Percentiles rank a stretch among this genome's conserved stretches.
Evolutionary conservation across 2,888 invertebrate species (phyloP).

Genomic region (Volucella inflata): DNA sequence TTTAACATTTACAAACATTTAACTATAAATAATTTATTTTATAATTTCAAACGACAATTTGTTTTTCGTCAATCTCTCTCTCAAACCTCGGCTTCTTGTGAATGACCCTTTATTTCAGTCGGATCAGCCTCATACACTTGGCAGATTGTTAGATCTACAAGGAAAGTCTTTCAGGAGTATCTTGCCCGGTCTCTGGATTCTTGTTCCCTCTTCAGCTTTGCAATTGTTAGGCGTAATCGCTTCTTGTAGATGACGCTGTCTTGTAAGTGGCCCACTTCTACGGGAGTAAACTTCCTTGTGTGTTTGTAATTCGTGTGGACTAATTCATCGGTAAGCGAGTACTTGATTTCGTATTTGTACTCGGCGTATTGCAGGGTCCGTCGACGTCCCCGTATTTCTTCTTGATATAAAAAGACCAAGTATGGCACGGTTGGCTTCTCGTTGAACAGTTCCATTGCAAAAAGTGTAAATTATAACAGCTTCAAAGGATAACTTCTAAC

Average conservation of each 20-base stretch:
- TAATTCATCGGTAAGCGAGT: constrained; percentile 28
- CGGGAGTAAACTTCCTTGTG: constrained; percentile 2
- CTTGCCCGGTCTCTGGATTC: background rate
- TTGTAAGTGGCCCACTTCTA: constrained; percentile 52
- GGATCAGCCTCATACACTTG: no score
- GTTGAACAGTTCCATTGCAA: background rate
- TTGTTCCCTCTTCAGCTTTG: constrained; percentile 18
- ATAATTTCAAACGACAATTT: no score
- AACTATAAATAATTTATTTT: no score
- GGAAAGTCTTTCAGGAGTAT: background rate
- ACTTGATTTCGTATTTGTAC: constrained; percentile 31
- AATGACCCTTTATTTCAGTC: no score
- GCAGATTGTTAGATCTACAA: no score
- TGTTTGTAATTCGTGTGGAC: constrained; percentile 28
- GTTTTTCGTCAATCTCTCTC: no score
- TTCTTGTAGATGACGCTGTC: constrained; percentile 63
- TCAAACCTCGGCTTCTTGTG: no score
- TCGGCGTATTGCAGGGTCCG: background rate
- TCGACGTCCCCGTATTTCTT: background rate
- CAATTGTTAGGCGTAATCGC: constrained; percentile 36
- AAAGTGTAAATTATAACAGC: background rate
- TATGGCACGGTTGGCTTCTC: constrained; percentile 13
- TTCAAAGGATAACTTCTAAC: background rate
- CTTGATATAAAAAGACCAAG: constrained; percentile 8
- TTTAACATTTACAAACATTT: no score